Evolutionary conservation across 2,888 invertebrate species (phyloP), one percentile per base, ranked within the genome.

Genomic region (Dolomedes plantarius): DNA sequence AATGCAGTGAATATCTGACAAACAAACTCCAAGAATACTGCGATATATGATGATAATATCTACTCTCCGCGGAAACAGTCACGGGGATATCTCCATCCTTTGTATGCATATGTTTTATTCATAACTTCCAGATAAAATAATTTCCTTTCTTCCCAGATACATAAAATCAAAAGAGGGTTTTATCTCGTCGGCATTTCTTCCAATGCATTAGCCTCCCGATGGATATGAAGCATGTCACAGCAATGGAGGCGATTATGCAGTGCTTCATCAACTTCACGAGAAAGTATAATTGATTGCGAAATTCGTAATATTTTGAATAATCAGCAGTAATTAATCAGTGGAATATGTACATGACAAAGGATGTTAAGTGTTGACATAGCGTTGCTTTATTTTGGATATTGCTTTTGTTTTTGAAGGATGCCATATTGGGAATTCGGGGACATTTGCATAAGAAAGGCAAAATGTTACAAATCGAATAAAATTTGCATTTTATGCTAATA

Each of bases 101-200:
- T 46, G 41, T 46, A 46, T 46, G 41, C 41, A 16, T 16, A 46
- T 46, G 41, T 46, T 46, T 46, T 46, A 46, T 46, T 46, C 41
- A 46, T 46, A 46, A 46, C 6, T 46, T 46, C 41, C 16, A 6
- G 41, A 46, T 46, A 46, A 46, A 46, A 16, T 46, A 46, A 46
- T 46, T 46, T 46, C 41, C 41, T 46, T 46, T 46, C 41, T 46
- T 46, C 16, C 41, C 41, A 46, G 41, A 46, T 46, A 46, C 41
- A 46, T 46, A 46, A 46, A 46, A 46, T 46, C 41, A 46, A 46
- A 46, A 46, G 41, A 46, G 9, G 41, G 9, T 46, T 46, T 46
- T 46, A 46, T 46, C 41, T 5, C 41, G 9, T 46, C 2, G 41
- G 41, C 41, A 46, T 46, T 46, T 13, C 41, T 46, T 46, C 41